Evolutionary conservation across 1,140 invertebrate genomes (phyloP), one percentile per base, ranked within the genome.

Genomic region (Aphidius ervi): DNA sequence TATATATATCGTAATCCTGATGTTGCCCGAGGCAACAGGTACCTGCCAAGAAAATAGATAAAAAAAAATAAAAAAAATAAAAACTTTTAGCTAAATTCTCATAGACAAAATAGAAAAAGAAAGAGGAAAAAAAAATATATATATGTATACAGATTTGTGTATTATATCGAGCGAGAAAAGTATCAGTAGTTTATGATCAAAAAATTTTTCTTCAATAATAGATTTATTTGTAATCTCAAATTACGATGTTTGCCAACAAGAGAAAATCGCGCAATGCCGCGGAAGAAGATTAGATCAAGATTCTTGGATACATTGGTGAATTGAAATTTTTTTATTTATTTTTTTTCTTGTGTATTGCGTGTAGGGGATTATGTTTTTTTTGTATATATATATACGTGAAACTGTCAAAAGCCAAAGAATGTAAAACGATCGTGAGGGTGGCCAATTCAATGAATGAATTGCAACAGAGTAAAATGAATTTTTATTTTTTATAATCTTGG

Each of bases 221-320:
- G 58, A 43, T 46, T 31, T 40, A 60, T 53, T 48, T 45, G 58
- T 57, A 57, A 62, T 62, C 61, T 62, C 61, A 56, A 62, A 62
- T 62, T 62, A 62, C 61, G 56, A 58, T 62, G 61, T 62, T 62
- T 62, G 61, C 61, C 56, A 62, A 62, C 61, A 62, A 37, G 46
- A 39, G 31, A 43, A 40, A 59, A 50, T 52, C 56, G 61, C 50
- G 56, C 56, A 58, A 62, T 58, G 42, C 55, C 46, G 56, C 52
- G 56, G 50, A 62, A 62, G 56, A 47, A 62, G 61, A 62, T 62
- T 62, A 62, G 46, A 58, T 62, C 49, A 43, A 60, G 57, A 57
- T 57, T 47, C 3, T 5, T 31, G 9, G 16, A 31, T 10, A 31
- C 20, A 31, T 46, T 9, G 46, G 10, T 9, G 45, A 37, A 37